Evolutionary conservation across 2,113 vertebrate species (phyloP), one percentile per base, ranked within the genome.

Genomic region (Mastomys coucha): DNA sequence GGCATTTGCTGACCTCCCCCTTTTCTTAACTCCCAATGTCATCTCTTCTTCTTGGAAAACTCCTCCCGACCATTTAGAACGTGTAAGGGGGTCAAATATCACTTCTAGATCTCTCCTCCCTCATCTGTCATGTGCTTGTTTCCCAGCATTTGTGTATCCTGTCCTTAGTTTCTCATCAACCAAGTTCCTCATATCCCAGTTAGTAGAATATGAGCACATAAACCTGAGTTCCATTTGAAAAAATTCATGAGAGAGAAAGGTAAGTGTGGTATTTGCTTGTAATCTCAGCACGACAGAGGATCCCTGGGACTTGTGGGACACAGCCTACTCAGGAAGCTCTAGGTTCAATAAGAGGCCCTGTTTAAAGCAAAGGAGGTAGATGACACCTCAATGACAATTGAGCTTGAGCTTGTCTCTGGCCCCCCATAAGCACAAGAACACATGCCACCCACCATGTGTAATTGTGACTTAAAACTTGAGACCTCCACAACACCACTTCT

Each of bases 1-100:
- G 1, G 6, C 0, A 19, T 7, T 76, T 49, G 4, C 28, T 49
- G 3, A 69, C 58, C 58, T 12, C 60, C 2, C 1, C 53, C n/a
- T 75, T 84, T 60, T 31, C 19, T 56, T 42, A 13, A 76, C 24
- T 28, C 7, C 7, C 7, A 76, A 89, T 53, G 7, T 8, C 26
- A 3, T 26, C 7, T 14, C 11, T 81, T 86, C 20, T 67, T 36
- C 9, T 14, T 85, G n/a, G 67, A 45, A 45, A 78, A 1, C 24
- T 76, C 28, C 42, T 72, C 5, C 2, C 67, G 75, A 42, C 1
- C 42, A 19, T 58, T 93, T 14, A 78, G 45, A 86, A 8, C 16
- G 51, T 4, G 17, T 56, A 33, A 9, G 1, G 19, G 20, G 13
- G 9, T 45, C 58, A 77, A 53, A 39, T 60, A 36, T 69, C 45